Evolutionary conservation across 2,888 invertebrate genomes (phyloP).

Genomic region (Deilephila porcellus): DNA sequence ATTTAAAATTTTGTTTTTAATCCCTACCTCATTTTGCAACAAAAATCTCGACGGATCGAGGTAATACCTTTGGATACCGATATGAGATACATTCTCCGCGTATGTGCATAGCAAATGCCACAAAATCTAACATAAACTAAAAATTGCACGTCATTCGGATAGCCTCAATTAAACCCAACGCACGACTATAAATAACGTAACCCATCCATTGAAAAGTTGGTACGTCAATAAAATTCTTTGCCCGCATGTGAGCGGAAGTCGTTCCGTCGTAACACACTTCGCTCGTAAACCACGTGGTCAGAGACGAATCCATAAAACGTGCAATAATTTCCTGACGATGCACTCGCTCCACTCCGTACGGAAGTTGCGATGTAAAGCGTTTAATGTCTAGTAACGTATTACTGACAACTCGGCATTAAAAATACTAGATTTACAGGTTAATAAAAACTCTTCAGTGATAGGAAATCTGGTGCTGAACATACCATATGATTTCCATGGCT

Average conservation of each 20-base stretch:
- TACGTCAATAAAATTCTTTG: slow-evolving; percentile 1
- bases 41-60: too few species aligned
- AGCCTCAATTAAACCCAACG: neutral
- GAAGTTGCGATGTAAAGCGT: neutral
- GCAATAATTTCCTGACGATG: slow-evolving; percentile 8
- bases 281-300: slow-evolving; percentile 9
- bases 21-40: too few species aligned
- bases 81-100: too few species aligned
- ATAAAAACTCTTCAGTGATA: too few species aligned
- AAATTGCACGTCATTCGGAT: neutral
- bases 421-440: too few species aligned
- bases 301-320: slow-evolving; percentile 17
- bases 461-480: too few species aligned
- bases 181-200: neutral
- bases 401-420: too few species aligned
- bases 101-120: too few species aligned
- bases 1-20: too few species aligned
- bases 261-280: neutral
- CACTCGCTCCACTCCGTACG: neutral
- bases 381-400: neutral
- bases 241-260: slow-evolving; percentile 2
- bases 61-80: too few species aligned
- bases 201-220: slow-evolving; percentile 1
- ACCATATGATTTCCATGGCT: too few species aligned
- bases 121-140: neutral